These are phyloP conservation scores for Channa argus DNA, from an alignment of 2,113 vertebrate genomes.

Conservation along the genomic window DNA sequence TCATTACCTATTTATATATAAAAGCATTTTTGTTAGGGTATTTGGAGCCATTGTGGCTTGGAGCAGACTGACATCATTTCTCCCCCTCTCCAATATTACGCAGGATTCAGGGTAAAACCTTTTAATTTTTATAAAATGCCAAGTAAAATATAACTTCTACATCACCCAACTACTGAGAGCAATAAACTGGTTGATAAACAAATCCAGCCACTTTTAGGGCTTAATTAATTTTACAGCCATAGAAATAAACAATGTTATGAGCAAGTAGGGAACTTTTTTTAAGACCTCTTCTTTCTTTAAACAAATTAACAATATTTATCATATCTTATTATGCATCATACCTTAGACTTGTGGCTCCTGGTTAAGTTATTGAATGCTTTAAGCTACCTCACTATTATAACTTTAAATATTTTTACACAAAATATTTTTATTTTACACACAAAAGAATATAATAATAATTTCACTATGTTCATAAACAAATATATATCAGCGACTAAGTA, in stretches of 20 bases:
- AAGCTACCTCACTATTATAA: too few relatives aligned
- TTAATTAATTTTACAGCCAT: background rate
- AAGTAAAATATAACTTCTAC: background rate
- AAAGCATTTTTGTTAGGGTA: background rate
- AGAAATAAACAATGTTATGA: background rate
- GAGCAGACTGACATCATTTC: conserved; percentile 1
- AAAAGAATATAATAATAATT: background rate
- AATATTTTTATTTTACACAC: background rate
- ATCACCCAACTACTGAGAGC: background rate
- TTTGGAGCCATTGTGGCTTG: background rate
- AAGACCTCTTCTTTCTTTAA: too few relatives aligned
- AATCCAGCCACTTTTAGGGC: background rate
- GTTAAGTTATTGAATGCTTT: too few relatives aligned
- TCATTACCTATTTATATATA: background rate
- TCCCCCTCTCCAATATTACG: conserved; percentile 1
- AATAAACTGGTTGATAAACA: background rate
- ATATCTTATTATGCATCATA: too few relatives aligned
- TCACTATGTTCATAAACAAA: background rate
- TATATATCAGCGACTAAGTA: background rate
- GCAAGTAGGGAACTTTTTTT: too few relatives aligned
- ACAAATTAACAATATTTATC: too few relatives aligned
- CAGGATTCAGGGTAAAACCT: background rate
- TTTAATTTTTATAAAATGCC: background rate
- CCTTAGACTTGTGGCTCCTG: too few relatives aligned
- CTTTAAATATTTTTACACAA: too few relatives aligned